phyloP scores from a whole-genome alignment of 2,797 vertebrate species.

The Lepus oiostolus region DNA sequence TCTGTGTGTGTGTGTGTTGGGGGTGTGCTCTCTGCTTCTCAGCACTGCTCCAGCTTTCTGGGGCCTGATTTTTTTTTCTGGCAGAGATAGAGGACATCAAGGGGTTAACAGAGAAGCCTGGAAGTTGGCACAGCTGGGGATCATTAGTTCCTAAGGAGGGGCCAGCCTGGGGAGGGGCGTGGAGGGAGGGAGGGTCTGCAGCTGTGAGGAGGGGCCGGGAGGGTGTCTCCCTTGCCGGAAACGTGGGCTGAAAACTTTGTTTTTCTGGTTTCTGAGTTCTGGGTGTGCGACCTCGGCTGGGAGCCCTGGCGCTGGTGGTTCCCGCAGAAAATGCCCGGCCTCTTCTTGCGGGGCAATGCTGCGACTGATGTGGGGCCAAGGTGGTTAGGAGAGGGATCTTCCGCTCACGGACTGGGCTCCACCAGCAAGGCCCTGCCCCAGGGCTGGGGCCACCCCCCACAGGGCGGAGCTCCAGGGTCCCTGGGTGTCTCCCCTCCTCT shows the following conservation, averaged over 20 bases:
- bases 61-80: background rate
- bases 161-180: background rate
- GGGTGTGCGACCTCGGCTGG: constrained; percentile 17
- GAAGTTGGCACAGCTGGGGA: constrained; percentile 72
- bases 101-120: constrained; percentile 70
- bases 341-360: constrained; percentile 1
- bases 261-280: constrained; percentile 67
- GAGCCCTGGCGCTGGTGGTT: background rate
- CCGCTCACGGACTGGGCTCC: constrained; percentile 56
- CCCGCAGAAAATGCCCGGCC: background rate
- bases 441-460: constrained; percentile 24
- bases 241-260: constrained; percentile 47
- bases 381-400: constrained; percentile 68
- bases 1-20: no score
- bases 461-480: background rate
- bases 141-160: constrained; percentile 61
- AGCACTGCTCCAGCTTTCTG: background rate
- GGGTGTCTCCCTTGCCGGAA: constrained; percentile 4
- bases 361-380: constrained; percentile 53
- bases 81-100: background rate
- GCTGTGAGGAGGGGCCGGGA: background rate
- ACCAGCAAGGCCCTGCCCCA: background rate
- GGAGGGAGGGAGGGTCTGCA: background rate
- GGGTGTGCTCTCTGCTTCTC: background rate
- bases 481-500: background rate